Evolutionary conservation across 2,113 vertebrate genomes (phyloP), one percentile per base, ranked within the genome.

Genomic region (Xiphorhynchus elegans): DNA sequence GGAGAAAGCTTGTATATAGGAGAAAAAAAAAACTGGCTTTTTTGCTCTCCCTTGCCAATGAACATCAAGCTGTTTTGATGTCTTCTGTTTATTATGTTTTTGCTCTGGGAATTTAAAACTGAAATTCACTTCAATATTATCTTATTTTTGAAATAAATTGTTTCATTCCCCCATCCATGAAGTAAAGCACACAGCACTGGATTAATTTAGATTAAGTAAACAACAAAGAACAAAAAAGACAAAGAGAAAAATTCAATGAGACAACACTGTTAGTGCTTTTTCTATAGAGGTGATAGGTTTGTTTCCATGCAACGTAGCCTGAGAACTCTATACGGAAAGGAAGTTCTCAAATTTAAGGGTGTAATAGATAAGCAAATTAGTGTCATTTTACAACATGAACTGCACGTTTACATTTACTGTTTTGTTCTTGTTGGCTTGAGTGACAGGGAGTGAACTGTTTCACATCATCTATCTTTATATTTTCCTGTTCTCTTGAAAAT

Each of bases 121-220:
- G 29, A 88, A 95, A 94, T 94, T 63, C 72, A n/a, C 55, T 95
- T 94, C 95, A 76, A 29, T 87, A 93, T 91, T 94, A 90, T 80
- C 89, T 91, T 93, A 83, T 94, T 96, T 83, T 95, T 80, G 31
- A 90, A 91, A 69, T 35, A 90, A 80, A 90, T 90, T 87, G 81
- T 87, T 91, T 83, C 55, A 42, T 93, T 96, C 78, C 17, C 63
- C 49, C 33, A 75, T 58, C 42, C 46, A 80, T 91, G 70, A 87
- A 94, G 29, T 58, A 93, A 94, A 80, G 39, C 63, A 76, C 58
- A 88, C 14, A 77, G 33, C 31, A 40, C 33, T 67, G 72, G 67
- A 91, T 93, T 96, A 96, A 94, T 93, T 94, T 94, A 93, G 63
- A 96, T 95, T 96, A 96, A 69, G 47, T 50, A 86, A 73, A 76